Percentiles rank a stretch among this genome's conserved stretches.
Evolutionary conservation across 2,797 vertebrate genomes (phyloP).

Genomic region (Rhynchotus rufescens): DNA sequence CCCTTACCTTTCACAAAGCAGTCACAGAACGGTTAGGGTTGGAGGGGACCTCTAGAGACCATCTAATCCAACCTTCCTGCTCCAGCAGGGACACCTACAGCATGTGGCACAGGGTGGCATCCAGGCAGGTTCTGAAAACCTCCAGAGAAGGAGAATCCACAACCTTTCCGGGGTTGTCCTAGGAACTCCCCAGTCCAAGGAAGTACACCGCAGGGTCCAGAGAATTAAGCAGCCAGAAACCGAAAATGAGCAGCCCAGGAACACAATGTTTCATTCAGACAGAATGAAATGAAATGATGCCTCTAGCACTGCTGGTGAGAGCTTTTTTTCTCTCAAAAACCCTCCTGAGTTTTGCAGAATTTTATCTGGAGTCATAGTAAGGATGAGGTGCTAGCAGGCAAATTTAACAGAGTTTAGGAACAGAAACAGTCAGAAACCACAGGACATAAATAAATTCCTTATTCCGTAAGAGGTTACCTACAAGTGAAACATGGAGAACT

Average conservation of each 20-base stretch:
- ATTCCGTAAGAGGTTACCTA: background rate
- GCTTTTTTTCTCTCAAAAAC: too few relatives aligned
- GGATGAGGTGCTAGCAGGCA: background rate
- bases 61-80: too few relatives aligned
- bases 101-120: too few relatives aligned
- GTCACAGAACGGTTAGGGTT: too few relatives aligned
- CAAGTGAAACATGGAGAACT: background rate
- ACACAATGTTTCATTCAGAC: background rate
- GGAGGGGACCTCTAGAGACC: too few relatives aligned
- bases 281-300: background rate
- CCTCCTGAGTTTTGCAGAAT: background rate
- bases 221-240: background rate
- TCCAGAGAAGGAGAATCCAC: too few relatives aligned
- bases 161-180: too few relatives aligned
- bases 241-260: background rate
- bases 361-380: background rate
- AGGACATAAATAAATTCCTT: background rate
- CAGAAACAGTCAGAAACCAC: background rate
- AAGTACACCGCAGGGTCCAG: accelerated
- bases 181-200: background rate
- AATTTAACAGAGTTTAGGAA: background rate
- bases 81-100: too few relatives aligned
- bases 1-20: background rate
- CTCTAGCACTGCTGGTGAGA: background rate
- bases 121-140: too few relatives aligned